These are phyloP conservation scores for Palaemon carinicauda DNA, from an alignment of 1,140 invertebrate species.

Conservation along the genomic window DNA sequence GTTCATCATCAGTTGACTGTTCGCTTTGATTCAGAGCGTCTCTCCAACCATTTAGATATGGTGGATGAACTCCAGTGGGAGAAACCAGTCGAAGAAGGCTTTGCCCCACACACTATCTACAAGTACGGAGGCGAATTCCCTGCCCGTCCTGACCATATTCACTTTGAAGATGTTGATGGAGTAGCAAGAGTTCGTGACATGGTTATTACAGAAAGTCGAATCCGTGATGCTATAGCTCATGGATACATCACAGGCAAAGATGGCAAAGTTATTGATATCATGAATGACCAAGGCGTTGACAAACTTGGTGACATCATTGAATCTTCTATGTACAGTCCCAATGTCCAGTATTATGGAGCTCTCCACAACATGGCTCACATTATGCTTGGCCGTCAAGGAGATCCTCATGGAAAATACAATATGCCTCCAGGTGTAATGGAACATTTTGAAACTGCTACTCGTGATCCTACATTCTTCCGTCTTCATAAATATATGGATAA, in stretches of 20 bases:
- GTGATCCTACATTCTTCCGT: neutral
- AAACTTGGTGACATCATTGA: no score
- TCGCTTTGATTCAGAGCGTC: no score
- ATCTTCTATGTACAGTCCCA: no score
- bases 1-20: constrained; percentile 63
- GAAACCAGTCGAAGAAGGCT: no score
- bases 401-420: constrained; percentile 60
- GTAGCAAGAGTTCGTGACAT: no score
- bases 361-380: constrained; percentile 62
- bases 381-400: constrained; percentile 60
- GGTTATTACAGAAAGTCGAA: no score
- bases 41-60: no score
- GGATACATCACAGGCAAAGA: no score
- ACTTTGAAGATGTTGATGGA: constrained; percentile 64
- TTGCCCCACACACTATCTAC: constrained; percentile 27
- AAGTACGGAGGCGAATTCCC: no score
- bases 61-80: constrained; percentile 39
- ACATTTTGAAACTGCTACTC: constrained; percentile 68
- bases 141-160: constrained; percentile 60
- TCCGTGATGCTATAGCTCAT: no score
- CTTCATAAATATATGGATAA: constrained; percentile 71
- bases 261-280: no score
- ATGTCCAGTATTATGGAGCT: neutral
- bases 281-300: no score
- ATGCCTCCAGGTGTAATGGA: constrained; percentile 66